These are phyloP conservation scores for Morphnarchus princeps DNA, from an alignment of 2,113 vertebrate genomes.

Conservation along the genomic window DNA sequence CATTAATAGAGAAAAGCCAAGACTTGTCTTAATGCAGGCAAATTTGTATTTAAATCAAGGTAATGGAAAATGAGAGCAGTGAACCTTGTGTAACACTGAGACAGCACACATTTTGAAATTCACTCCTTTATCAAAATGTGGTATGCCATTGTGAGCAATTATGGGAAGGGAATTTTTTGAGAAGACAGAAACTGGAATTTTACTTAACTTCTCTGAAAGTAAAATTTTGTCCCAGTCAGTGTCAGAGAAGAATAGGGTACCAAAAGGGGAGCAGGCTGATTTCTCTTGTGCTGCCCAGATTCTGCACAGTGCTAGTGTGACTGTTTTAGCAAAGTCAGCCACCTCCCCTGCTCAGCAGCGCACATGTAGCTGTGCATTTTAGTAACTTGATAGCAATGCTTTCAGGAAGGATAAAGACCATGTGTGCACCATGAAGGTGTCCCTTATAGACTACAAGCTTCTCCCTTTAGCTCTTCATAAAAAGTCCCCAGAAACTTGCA, in stretches of 20 bases:
- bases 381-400: not conserved
- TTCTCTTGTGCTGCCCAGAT: not conserved
- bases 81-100: not conserved
- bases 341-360: not conserved
- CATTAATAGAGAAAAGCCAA: not conserved
- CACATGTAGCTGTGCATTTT: not conserved
- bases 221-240: not conserved
- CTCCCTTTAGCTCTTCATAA: not conserved
- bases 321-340: not conserved
- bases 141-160: not conserved
- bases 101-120: not conserved
- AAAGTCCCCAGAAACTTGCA: not conserved
- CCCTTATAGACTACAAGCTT: not conserved
- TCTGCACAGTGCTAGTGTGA: not conserved
- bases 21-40: not conserved
- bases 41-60: not conserved
- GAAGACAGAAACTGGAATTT: not conserved
- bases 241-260: not conserved
- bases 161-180: not conserved
- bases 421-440: not conserved
- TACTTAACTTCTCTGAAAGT: not conserved
- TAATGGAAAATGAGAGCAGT: not conserved
- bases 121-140: accelerated
- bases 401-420: not conserved
- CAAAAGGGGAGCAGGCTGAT: not conserved